Base-by-base conservation (phyloP, 2,797 vertebrate species). In the Sus cebifrons region DNA sequence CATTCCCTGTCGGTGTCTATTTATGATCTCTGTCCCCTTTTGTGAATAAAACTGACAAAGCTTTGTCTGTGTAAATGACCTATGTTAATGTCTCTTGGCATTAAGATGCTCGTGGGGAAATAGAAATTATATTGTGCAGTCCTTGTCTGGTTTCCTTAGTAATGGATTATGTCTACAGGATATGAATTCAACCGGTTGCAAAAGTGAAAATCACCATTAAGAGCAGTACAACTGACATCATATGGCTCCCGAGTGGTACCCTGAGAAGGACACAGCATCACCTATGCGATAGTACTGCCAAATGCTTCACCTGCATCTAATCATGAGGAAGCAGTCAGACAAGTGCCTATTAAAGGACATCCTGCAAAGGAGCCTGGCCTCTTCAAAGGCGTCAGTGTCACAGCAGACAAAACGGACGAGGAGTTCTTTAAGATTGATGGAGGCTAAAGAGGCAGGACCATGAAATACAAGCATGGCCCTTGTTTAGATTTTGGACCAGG, bases 141-240 rank as follows among this genome's bases (percentile, higher is more conserved):
- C 81, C 64, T 97, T 89, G 94, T 95, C 89, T 97, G 94, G 67
- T 96, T 97, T 95, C 93, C 89, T 93, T 16, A 25, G 91, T 97
- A 97, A 98, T 97, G 91, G 89, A 95, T 97, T 96, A 71, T 97
- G 93, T 95, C 93, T 95, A 95, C 58, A 93, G 96, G 96, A 95
- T 96, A 87, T 95, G 97, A 97, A 98, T 96, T 87, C 67, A 96
- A 36, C 78, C 49, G 0, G 65, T 71, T 84, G 91, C 91, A 94
- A 96, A 94, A 89, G 60, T 79, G 70, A 91, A 95, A 93, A 87
- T 96, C 77, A 91, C 89, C 64, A 93, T 97, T 95, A 96, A 77
- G 93, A 94, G 95, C 0, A 0, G 75, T 44, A 32, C 36, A 36
- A 2, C 75, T 97, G 97, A 97, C 96, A 92, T 97, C 96, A 93